phyloP scores from a whole-genome alignment of 2,888 invertebrate genomes.

The Caenorhabditis becei region DNA sequence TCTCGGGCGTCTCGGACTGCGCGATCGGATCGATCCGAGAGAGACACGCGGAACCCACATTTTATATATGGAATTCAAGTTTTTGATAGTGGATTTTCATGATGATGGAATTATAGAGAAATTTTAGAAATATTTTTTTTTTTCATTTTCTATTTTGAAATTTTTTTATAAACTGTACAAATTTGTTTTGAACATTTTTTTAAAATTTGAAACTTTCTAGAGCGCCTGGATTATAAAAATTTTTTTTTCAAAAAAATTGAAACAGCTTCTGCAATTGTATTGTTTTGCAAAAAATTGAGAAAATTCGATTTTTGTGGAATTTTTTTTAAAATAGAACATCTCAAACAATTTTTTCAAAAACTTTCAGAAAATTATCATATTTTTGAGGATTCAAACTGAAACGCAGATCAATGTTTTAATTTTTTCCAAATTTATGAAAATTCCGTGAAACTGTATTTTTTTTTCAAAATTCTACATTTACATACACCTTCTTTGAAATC shows the following conservation, averaged over 20 bases:
- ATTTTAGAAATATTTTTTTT: not conserved
- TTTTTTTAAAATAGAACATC: not conserved
- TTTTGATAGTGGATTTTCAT: not conserved
- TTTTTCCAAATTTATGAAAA: no score
- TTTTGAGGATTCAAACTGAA: no score
- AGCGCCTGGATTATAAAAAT: not conserved
- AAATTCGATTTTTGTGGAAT: not conserved
- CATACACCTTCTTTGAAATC: not conserved
- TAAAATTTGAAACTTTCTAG: no score
- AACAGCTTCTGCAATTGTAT: not conserved
- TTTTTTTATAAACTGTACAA: not conserved
- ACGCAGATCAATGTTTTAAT: no score
- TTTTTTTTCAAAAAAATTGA: not conserved
- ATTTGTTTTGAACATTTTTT: no score
- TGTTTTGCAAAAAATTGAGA: not conserved
- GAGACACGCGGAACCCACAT: conserved; percentile 7
- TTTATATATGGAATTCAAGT: not conserved
- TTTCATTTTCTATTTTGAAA: not conserved
- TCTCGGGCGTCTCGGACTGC: not conserved
- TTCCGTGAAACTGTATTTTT: no score
- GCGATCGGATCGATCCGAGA: conserved; percentile 12
- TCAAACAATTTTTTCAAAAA: no score
- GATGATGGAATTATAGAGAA: not conserved
- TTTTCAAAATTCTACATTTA: no score
- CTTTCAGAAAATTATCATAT: no score